Evolutionary conservation across 1,140 invertebrate genomes (phyloP), one percentile per base, ranked within the genome.

Genomic region (Megalopta genalis): DNA sequence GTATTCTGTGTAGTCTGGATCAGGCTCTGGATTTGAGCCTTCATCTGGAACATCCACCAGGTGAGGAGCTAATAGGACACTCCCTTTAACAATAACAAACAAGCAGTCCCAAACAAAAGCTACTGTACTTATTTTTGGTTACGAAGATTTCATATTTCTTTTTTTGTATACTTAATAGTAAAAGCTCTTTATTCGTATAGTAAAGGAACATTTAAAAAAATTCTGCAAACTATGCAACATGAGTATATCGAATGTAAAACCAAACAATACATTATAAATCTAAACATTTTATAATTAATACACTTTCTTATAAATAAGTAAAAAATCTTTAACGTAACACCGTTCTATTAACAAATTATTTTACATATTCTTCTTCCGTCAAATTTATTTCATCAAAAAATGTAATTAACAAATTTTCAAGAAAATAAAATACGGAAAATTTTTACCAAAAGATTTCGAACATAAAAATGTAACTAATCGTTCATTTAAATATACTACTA

Each of bases 1-100:
- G 88, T 99, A 98, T 92, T 99, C 98, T 83, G 97, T 97, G 92
- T 97, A 98, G 91, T 98, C 98, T 60, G 97, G 96, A 94, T 98
- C 98, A 67, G 97, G 96, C 91, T 99, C 98, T 21, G 97, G 96
- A 93, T 96, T 96, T 78, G 97, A 97, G 85, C 95, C 95, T 87
- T 97, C 96, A 95, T 97, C 96, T 96, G 93, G 78, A 94, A 94
- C 91, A 93, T 89, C 88, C 86, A 89, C 90, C 90, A 91, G 89
- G 85, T 92, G 90, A 92, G 90, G 88, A 86, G 90, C 90, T 92
- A 92, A 91, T 92, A 92, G 89, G 88, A 91, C 88, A 90, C 89
- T 90, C 86, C 90, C 90, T 90, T 91, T 92, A 91, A 92, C 90
- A 90, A 86, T 86, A 91, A 91, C 88, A 91, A 92, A 92, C 88